Base-by-base conservation (phyloP, 2,888 invertebrate genomes). In the Chrysina gloriosa region DNA sequence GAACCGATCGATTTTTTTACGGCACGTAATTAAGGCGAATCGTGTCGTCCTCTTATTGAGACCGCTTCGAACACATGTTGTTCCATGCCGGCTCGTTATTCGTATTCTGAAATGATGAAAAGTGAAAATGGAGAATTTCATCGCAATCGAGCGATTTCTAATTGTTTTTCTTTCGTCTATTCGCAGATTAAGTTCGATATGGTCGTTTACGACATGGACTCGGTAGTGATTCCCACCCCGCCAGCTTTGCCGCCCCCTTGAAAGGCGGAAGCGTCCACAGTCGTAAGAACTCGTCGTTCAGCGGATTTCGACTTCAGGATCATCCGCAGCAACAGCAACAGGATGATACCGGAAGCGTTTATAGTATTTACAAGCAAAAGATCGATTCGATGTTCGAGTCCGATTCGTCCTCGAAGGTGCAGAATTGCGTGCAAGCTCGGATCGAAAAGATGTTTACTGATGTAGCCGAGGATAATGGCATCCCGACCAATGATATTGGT, bases 381-480 rank as follows among this genome's bases (percentile, higher is more conserved):
- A 95, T 95, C 79, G 95, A 95, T 84, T 89, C 93, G 21, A 90
- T 95, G 84, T 95, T 95, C 84, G 85, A 85, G 69, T 80, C 77
- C 68, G 84, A 77, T 71, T 66, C 71, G 6, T 42, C 70, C 1
- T 65, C 70, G 3, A 76, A 80, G 77, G 85, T 87, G 31, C 89
- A 87, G 75, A 93, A 93, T 77, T 90, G 90, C 64, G 93, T 95
- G 1, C 95, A 95, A 81, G 94, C 92, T 11, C 89, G 92, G 76
- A 95, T 95, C 82, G 94, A 95, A 80, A 90, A 91, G 76, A 92
- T 95, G 89, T 95, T 95, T 79, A 89, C 89, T 21, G 92, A 92
- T 69, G 89, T 92, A 77, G 89, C 91, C 2, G 82, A 86, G 50
- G 86, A 89, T 69, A 80, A 82, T 27, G 86, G 86, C 27, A 84